Conservation (phyloP, 2,113 vertebrate genomes). For the Misgurnus anguillicaudatus region DNA sequence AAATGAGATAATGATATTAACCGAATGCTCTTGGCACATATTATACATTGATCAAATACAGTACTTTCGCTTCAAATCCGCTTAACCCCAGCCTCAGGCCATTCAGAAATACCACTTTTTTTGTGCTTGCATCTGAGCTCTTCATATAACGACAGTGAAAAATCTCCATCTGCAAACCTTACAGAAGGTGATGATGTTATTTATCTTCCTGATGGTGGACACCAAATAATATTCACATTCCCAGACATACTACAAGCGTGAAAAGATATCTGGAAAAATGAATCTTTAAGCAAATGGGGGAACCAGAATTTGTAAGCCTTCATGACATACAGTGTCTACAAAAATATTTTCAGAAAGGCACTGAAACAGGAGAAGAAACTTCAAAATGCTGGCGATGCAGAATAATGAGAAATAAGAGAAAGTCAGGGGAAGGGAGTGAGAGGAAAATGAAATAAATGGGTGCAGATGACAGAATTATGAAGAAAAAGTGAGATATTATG, state of each 20-base stretch:
- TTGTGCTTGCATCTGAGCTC: too few species aligned
- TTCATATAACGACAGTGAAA: too few species aligned
- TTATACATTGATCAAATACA: too few species aligned
- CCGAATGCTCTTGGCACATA: too few species aligned
- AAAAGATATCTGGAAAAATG: not conserved
- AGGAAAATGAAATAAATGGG: conserved; percentile 12
- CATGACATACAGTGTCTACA: not conserved
- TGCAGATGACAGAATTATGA: conserved; percentile 18
- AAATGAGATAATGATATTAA: too few species aligned
- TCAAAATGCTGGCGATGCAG: conserved; percentile 35
- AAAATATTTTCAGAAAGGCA: conserved; percentile 8
- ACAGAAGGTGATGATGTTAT: not conserved
- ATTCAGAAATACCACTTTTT: too few species aligned
- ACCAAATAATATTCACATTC: conserved; percentile 44
- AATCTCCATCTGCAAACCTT: not conserved
- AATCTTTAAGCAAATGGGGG: not conserved
- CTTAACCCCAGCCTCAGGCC: too few species aligned
- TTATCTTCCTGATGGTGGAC: conserved; percentile 15
- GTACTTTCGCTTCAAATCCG: too few species aligned
- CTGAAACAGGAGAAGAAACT: conserved; percentile 14
- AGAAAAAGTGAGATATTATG: conserved; percentile 29
- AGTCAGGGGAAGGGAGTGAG: conserved; percentile 8
- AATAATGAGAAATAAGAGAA: conserved; percentile 21
- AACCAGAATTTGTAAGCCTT: not conserved
- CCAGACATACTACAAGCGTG: conserved; percentile 16